phyloP scores from a whole-genome alignment of 2,888 invertebrate species.

The Himalopsyche kuldschensis region DNA sequence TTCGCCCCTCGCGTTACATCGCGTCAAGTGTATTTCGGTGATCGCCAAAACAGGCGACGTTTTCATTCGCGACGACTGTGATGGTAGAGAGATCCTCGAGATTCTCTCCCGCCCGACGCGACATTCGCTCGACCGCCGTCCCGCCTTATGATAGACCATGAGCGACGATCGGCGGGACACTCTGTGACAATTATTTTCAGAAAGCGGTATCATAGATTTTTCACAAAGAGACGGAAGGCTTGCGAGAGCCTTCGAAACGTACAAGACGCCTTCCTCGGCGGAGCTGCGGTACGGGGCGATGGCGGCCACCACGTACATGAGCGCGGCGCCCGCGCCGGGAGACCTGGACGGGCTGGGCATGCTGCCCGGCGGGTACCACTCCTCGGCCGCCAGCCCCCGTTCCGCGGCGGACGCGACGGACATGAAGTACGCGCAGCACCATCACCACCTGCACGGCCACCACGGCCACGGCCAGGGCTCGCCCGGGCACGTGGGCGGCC shows the following conservation, averaged over 20 bases:
- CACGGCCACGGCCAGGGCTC: conserved; percentile 53
- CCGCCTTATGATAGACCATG: conserved; percentile 38
- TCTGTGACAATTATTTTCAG: conserved; percentile 34
- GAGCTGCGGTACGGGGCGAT: conserved; percentile 74
- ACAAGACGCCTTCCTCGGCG: conserved; percentile 67
- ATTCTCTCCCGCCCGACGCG: conserved; percentile 57
- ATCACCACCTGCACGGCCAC: conserved; percentile 81
- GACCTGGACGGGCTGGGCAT: conserved; percentile 74
- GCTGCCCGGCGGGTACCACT: conserved; percentile 78
- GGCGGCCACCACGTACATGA: conserved; percentile 96
- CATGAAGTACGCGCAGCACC: conserved; percentile 91
- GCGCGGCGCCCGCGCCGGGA: conserved; percentile 81
- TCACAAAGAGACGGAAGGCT: conserved; percentile 43
- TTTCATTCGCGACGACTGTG: conserved; percentile 46
- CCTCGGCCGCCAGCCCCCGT: conserved; percentile 78
- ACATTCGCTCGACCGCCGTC: conserved; percentile 50
- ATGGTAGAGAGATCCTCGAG: conserved; percentile 23
- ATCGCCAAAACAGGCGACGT: conserved; percentile 34
- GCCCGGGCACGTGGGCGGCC: conserved; percentile 59
- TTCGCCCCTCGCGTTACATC: neutral
- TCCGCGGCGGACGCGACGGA: conserved; percentile 86
- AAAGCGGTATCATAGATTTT: conserved; percentile 44
- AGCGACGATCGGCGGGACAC: conserved; percentile 32
- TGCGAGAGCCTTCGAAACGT: conserved; percentile 56
- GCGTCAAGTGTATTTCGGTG: neutral